Conservation (phyloP, 2,113 vertebrate species). For the Paramormyrops kingsleyae region DNA sequence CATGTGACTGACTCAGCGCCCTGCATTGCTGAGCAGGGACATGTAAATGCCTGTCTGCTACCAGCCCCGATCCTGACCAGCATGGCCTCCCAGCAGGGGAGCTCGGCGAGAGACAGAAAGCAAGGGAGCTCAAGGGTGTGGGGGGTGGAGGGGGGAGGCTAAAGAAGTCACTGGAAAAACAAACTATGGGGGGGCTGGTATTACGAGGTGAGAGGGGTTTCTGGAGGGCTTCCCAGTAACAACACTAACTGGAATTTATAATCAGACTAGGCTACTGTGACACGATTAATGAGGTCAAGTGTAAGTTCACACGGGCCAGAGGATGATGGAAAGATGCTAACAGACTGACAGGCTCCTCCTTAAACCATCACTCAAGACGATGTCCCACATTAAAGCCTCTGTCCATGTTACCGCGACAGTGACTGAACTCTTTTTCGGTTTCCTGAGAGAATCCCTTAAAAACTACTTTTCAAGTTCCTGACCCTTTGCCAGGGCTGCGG, state of each 20-base stretch:
- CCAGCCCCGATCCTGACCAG: conserved; percentile 13
- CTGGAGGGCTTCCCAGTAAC: neutral
- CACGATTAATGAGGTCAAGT: neutral
- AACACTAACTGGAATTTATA: neutral
- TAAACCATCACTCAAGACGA: neutral
- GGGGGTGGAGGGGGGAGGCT: neutral
- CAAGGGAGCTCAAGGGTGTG: conserved; percentile 36
- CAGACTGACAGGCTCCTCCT: neutral
- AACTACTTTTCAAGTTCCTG: neutral
- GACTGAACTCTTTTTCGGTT: neutral
- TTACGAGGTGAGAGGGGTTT: neutral
- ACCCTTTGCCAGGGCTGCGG: neutral
- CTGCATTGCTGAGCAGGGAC: conserved; percentile 46
- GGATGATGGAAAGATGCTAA: neutral
- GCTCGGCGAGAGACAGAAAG: conserved; percentile 31
- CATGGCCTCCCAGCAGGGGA: conserved; percentile 50
- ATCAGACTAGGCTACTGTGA: neutral
- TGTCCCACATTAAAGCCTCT: neutral
- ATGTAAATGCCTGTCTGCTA: conserved; percentile 35
- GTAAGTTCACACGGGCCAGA: neutral
- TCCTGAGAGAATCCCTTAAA: neutral
- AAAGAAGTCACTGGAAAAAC: neutral
- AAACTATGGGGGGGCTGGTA: neutral
- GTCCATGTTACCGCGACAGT: neutral
- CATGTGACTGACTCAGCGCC: conserved; percentile 40